Evolutionary conservation across 2,888 invertebrate species (phyloP).

Genomic region (Bursaphelenchus okinawaensis): DNA sequence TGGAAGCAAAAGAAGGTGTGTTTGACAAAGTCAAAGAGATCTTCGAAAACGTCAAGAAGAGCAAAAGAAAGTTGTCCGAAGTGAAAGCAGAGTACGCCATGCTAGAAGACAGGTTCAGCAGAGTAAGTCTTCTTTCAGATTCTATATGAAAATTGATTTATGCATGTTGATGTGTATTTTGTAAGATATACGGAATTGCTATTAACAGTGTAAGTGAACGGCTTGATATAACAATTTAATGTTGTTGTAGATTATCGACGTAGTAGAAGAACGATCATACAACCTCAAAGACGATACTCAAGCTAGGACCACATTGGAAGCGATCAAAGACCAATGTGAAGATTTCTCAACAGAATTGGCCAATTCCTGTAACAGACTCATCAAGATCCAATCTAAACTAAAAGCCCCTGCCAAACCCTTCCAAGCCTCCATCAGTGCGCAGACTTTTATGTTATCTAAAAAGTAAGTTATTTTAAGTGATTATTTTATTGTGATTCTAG

Average conservation of each 20-base stretch:
- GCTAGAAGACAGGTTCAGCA: constrained; percentile 1
- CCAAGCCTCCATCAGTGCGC: constrained; percentile 16
- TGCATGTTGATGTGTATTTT: too few species aligned
- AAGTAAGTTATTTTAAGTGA: constrained; percentile 10
- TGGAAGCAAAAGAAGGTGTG: neutral
- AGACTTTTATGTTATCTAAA: constrained; percentile 23
- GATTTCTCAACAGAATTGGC: constrained; percentile 8
- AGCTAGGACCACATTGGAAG: neutral
- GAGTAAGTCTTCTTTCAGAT: neutral
- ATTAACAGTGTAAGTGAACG: too few species aligned
- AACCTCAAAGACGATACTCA: neutral
- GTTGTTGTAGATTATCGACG: neutral
- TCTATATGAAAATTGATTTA: too few species aligned
- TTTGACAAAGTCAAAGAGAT: neutral
- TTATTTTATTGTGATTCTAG: constrained; percentile 13
- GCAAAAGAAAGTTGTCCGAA: neutral
- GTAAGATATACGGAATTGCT: too few species aligned
- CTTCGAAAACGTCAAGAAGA: constrained; percentile 2
- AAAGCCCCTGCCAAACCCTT: constrained; percentile 18
- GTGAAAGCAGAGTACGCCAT: neutral
- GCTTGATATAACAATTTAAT: too few species aligned
- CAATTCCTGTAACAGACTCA: neutral
- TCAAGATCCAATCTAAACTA: neutral
- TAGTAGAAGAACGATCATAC: neutral
- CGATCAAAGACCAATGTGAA: neutral